Evolutionary conservation across 1,140 invertebrate species (phyloP), one percentile per base, ranked within the genome.

Genomic region (Lepidurus packardi): DNA sequence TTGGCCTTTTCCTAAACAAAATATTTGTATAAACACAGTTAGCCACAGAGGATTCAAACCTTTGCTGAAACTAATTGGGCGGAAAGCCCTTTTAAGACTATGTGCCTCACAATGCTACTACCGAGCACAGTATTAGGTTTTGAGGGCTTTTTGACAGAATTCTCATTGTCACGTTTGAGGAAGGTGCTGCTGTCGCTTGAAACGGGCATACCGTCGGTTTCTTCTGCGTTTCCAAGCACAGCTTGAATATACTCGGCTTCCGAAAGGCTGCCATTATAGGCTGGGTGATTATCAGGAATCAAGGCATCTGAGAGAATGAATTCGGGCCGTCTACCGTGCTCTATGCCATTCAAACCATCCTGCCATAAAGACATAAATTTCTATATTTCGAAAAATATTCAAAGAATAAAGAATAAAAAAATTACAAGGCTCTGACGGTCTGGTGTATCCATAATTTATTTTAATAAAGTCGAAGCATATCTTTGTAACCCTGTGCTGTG

Each of bases 51-150:
- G 81, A 80, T 73, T 85, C 88, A 88, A 87, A 93, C 92, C 78
- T 89, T 88, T 24, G 93, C 93, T 25, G 92, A 93, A 21, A 88
- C 85, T n/a, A 96, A 87, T 85, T 96, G 94, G 34, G 92, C 88
- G n/a, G 94, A 93, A 45, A 96, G 90, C 80, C 92, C 92, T 86
- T 94, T 92, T 13, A 96, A 85, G 74, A 93, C 89, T 42, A 92
- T 90, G 84, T 95, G 93, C 74, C 92, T 89, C 79, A 95, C 85
- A 79, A 95, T 91, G 21, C n/a, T 65, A 7, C 16, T 65, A 13
- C 53, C 53, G 21, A 65, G 53, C 53, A 13, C 53, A 7, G 53
- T 65, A 65, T 21, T 65, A 13, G 6, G 21, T 16, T 65, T 21
- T 65, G 53, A 0, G 53, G 13, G 16, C 53, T 65, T 65, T 65